Evolutionary conservation across 2,113 vertebrate genomes (phyloP).

Genomic region (Entomyzon cyanotis): DNA sequence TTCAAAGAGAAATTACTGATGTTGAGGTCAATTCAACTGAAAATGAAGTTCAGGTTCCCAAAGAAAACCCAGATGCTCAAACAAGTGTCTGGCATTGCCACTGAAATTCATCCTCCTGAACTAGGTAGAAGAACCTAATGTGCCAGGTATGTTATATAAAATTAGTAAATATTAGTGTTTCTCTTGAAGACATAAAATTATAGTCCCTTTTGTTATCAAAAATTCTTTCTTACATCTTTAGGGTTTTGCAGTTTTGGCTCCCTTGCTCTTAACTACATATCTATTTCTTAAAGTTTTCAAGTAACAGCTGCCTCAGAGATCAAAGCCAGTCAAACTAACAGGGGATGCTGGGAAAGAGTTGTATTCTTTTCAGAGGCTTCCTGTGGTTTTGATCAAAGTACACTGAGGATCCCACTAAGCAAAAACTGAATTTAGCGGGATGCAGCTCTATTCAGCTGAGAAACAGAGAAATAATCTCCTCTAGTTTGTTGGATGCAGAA

Average conservation of each 20-base stretch:
- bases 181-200: not conserved
- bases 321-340: not conserved
- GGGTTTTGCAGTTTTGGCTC: not conserved
- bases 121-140: not conserved
- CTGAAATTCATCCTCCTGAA: not conserved
- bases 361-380: not conserved
- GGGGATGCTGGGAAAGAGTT: not conserved
- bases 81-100: not conserved
- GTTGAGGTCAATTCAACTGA: not conserved
- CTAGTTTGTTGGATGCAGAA: not conserved
- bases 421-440: not conserved
- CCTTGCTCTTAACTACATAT: not conserved
- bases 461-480: not conserved
- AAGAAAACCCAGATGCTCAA: not conserved
- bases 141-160: not conserved
- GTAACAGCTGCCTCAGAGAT: not conserved
- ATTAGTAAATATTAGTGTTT: not conserved
- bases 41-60: not conserved
- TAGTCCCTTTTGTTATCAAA: not conserved
- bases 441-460: not conserved
- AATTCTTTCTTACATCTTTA: not conserved
- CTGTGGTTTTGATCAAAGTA: slow-evolving; percentile 23
- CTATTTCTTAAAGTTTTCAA: not conserved
- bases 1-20: not conserved
- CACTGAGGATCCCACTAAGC: not conserved